Base-by-base conservation (phyloP, 2,797 vertebrate genomes). In the Melanotaenia nigrans region DNA sequence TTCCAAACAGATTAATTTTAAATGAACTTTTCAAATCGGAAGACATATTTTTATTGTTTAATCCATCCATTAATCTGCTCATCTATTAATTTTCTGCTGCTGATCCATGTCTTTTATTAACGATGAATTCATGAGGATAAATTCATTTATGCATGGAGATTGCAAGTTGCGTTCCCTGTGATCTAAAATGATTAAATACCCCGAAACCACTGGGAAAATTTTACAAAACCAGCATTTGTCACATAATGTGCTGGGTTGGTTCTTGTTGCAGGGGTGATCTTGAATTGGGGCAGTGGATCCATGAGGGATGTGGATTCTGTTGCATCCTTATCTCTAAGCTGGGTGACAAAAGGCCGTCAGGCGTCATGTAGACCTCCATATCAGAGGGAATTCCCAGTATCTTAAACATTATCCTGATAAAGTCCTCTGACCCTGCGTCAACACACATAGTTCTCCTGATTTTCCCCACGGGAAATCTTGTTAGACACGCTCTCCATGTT, bases 321-420 rank as follows among this genome's bases (percentile, higher is more conserved):
- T 45, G 22, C 20, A 9, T 25, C 62, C 4, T 54, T 42, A 16
- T 72, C 65, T 38, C 45, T 38, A 28, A 53, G n/a, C n/a, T 18
- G 7, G 38, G 55, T 0, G 55, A 55, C 32, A 20, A 45, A 62
- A 73, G 54, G 67, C 60, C 72, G 73, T 74, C 22, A 0, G 59
- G 33, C 69, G 51, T 62, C 36, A 75, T 77, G 33, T 9, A 16
- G 35, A 59, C 16, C 42, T 71, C 54, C 0, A 8, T 64, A 62
- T 82, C 42, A 53, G 55, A 3, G 40, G 12, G 36, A 42, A 73
- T 72, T 66, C n/a, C 0, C 24, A 7, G 8, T 57, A 42, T 67
- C 84, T 69, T 36, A 77, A 64, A 62, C 56, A 67, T 78, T 56
- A 73, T 72, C 65, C 47, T 33, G 25, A 66, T 60, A 51, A 75